These are phyloP conservation scores for Nymphicus hollandicus DNA, from an alignment of 2,113 vertebrate species.

Conservation along the genomic window DNA sequence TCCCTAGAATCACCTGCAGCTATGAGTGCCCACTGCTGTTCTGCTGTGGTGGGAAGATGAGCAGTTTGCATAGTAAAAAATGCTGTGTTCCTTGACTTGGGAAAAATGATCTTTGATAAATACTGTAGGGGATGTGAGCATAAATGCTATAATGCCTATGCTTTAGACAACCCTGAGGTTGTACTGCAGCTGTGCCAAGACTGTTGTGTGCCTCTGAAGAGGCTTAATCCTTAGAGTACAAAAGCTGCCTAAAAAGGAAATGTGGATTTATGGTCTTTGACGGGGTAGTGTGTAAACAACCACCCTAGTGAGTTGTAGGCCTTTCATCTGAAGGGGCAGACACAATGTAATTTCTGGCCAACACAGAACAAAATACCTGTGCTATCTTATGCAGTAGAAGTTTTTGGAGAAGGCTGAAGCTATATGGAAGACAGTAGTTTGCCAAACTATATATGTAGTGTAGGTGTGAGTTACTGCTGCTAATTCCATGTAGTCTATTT, in stretches of 20 bases:
- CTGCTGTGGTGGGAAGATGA: not conserved
- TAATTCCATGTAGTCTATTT: not conserved
- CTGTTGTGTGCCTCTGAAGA: not conserved
- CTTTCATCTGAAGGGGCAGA: not conserved
- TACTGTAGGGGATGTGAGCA: accelerated
- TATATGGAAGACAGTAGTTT: accelerated
- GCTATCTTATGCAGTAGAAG: not conserved
- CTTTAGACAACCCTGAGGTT: not conserved
- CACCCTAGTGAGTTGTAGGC: accelerated
- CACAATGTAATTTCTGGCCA: not conserved
- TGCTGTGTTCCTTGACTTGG: not conserved
- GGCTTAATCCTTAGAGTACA: not conserved
- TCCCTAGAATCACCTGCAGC: not conserved
- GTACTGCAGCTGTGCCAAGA: not conserved
- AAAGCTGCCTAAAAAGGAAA: not conserved
- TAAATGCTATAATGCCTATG: not conserved
- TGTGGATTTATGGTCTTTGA: not conserved
- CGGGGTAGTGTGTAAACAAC: too few species aligned
- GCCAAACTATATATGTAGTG: not conserved
- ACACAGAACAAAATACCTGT: not conserved
- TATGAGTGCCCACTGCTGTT: not conserved
- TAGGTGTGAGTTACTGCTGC: not conserved
- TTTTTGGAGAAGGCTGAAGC: not conserved
- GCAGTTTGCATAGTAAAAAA: not conserved
- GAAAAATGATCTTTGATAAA: not conserved